These are phyloP conservation scores for Drosophila paulistorum DNA, from an alignment of 1,140 invertebrate genomes.

Conservation along the genomic window DNA sequence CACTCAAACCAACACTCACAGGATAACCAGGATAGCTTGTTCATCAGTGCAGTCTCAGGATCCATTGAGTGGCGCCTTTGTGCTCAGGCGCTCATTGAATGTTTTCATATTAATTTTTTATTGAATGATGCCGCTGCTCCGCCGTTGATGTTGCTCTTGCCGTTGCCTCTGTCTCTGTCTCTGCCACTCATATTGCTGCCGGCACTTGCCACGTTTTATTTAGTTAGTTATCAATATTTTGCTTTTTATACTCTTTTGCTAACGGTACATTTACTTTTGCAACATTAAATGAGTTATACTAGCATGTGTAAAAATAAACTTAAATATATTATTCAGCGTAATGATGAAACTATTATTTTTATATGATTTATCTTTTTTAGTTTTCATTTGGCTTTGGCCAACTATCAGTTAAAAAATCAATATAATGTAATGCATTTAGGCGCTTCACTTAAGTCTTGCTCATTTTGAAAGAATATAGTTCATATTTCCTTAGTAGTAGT, in stretches of 20 bases:
- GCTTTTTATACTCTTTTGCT: background rate
- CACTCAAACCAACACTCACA: slow-evolving; percentile 11
- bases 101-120: slow-evolving; percentile 79
- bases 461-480: no score
- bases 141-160: background rate
- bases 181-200: background rate
- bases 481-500: no score
- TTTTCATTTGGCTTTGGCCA: no score
- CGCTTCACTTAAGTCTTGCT: no score
- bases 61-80: slow-evolving; percentile 63
- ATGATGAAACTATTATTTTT: background rate
- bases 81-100: slow-evolving; percentile 68
- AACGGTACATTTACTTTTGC: background rate
- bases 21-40: slow-evolving; percentile 28
- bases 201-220: slow-evolving; percentile 13
- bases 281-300: background rate
- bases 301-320: background rate
- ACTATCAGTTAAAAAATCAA: no score
- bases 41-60: slow-evolving; percentile 57
- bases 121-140: slow-evolving; percentile 53
- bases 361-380: no score
- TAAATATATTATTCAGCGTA: background rate
- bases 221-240: slow-evolving; percentile 14
- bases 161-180: no score
- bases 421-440: no score